Evolutionary conservation across 2,888 invertebrate species (phyloP).

Genomic region (Yponomeuta cagnagella): DNA sequence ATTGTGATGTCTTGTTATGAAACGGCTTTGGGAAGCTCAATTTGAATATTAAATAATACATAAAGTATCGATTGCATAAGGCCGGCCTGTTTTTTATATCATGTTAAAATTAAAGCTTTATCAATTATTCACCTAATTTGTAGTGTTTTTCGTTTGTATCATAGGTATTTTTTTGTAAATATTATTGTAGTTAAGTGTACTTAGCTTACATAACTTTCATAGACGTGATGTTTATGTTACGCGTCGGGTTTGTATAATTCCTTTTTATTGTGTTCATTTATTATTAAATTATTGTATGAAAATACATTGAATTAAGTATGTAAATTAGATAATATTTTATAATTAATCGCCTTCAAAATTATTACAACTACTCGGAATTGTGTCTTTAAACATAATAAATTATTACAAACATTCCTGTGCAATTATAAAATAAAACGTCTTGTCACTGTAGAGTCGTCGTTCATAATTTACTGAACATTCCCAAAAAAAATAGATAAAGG

Average conservation of each 20-base stretch:
- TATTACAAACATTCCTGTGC: conserved; percentile 23
- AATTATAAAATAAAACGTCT: conserved; percentile 22
- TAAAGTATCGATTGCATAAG: background rate
- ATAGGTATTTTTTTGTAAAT: conserved; percentile 1
- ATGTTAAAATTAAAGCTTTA: too few relatives aligned
- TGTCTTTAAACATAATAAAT: background rate
- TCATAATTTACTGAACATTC: background rate
- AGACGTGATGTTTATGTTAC: background rate
- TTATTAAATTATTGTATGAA: background rate
- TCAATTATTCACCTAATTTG: background rate
- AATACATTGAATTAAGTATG: background rate
- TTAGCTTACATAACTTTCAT: background rate
- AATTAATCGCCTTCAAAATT: background rate
- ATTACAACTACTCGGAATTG: background rate
- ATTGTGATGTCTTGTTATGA: conserved; percentile 1
- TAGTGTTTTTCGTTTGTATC: background rate
- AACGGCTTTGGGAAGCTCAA: conserved; percentile 18
- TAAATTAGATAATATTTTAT: background rate
- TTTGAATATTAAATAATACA: conserved; percentile 12
- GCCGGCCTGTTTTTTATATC: too few relatives aligned
- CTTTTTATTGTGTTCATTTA: conserved; percentile 6
- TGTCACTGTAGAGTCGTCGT: conserved; percentile 1
- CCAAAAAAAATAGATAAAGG: too few relatives aligned
- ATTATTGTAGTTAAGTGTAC: background rate
- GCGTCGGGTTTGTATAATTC: background rate